Conservation (phyloP, 92 coral and sea anemone genomes). For the Zoanthus sociatus region DNA sequence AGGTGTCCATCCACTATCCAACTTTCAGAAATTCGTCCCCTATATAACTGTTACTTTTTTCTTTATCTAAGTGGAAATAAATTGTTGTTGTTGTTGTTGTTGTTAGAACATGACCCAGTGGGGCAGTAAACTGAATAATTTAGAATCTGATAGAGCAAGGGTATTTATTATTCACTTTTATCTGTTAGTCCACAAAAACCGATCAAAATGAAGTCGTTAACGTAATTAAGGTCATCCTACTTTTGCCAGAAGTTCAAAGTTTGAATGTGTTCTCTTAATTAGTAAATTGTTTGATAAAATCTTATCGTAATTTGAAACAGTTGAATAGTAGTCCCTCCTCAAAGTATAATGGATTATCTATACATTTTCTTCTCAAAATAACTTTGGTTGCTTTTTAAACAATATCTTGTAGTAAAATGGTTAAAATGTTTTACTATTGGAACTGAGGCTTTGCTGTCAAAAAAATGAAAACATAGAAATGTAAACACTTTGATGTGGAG, state of each 20-base stretch:
- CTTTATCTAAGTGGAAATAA: too few species aligned
- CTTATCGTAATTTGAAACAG: conserved; percentile 5
- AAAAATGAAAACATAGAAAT: background rate
- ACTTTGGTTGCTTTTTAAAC: background rate
- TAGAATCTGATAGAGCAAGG: too few species aligned
- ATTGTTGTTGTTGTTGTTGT: too few species aligned
- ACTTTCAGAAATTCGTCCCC: too few species aligned
- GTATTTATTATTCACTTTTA: too few species aligned
- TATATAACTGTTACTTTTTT: too few species aligned
- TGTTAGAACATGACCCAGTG: too few species aligned
- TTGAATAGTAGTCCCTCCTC: background rate
- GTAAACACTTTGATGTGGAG: background rate
- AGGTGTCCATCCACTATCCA: too few species aligned
- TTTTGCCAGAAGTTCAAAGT: background rate
- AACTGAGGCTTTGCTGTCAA: too few species aligned
- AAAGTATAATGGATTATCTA: background rate
- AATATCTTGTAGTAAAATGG: background rate
- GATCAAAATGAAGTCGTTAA: background rate
- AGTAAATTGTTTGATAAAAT: background rate
- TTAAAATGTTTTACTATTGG: background rate
- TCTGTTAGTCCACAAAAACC: too few species aligned
- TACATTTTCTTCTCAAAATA: background rate
- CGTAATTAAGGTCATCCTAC: too few species aligned
- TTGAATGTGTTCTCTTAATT: conserved; percentile 2
- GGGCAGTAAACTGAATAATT: too few species aligned